Evolutionary conservation across 2,113 vertebrate species (phyloP).

Genomic region (Podarcis muralis): DNA sequence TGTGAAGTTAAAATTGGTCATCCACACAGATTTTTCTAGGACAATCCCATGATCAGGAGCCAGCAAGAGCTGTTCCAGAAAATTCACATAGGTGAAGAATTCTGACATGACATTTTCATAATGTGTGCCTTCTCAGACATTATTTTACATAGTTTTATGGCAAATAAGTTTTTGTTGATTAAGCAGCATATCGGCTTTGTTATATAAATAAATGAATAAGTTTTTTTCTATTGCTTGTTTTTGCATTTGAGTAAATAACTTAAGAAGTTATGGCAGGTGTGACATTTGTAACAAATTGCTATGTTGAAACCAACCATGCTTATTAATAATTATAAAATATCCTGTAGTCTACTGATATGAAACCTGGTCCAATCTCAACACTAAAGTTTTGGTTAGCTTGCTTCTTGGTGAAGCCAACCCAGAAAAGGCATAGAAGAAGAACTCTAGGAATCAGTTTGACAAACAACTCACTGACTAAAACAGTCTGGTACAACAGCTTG

Average conservation of each 20-base stretch:
- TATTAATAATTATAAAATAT: background rate
- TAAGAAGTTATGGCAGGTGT: background rate
- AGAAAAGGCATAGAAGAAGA: no score
- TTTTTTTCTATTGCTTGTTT: background rate
- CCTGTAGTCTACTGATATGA: background rate
- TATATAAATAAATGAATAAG: background rate
- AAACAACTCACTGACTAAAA: background rate
- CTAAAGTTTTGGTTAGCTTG: background rate
- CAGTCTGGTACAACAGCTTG: background rate
- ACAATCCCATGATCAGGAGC: background rate
- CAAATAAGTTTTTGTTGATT: no score
- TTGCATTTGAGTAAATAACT: background rate
- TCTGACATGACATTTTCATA: background rate
- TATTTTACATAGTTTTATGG: background rate
- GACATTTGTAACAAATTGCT: background rate
- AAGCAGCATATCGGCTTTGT: no score
- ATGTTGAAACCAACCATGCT: background rate
- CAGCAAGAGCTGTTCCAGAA: background rate
- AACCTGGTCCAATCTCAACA: background rate
- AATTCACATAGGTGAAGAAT: background rate
- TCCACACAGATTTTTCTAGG: background rate
- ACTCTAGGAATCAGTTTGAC: background rate
- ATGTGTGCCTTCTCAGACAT: background rate
- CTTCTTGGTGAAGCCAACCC: no score
- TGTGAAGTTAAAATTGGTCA: background rate